Conservation (phyloP, 2,888 invertebrate genomes). For the Ptychoptera albimana region DNA sequence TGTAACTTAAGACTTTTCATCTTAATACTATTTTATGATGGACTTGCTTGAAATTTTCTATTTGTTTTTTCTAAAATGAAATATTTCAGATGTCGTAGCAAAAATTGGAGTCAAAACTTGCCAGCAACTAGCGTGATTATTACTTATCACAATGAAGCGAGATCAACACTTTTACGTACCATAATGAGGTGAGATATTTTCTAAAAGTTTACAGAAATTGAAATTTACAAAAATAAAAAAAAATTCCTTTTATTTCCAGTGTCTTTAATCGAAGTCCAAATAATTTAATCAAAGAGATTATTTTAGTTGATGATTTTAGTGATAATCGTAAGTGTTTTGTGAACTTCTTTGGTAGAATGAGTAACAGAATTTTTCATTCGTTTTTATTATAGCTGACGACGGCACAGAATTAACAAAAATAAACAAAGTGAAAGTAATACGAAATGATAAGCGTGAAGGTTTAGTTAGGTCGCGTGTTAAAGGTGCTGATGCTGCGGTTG, state of each 20-base stretch:
- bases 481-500: slow-evolving; percentile 84
- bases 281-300: slow-evolving; percentile 86
- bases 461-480: slow-evolving; percentile 84
- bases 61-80: slow-evolving; percentile 12
- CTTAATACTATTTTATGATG: no score
- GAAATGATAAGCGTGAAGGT: slow-evolving; percentile 86
- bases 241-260: slow-evolving; percentile 39
- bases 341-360: slow-evolving; percentile 32
- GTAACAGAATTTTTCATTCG: slow-evolving; percentile 20
- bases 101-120: slow-evolving; percentile 53
- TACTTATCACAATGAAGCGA: slow-evolving; percentile 95
- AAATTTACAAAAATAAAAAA: not conserved
- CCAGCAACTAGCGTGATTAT: slow-evolving; percentile 90
- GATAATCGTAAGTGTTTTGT: slow-evolving; percentile 78
- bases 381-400: slow-evolving; percentile 44
- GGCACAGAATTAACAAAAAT: slow-evolving; percentile 82
- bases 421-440: slow-evolving; percentile 79
- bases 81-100: slow-evolving; percentile 61
- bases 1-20: no score
- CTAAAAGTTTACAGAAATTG: not conserved
- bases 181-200: slow-evolving; percentile 57
- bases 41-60: slow-evolving; percentile 7
- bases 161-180: slow-evolving; percentile 83
- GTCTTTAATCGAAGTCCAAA: slow-evolving; percentile 89
- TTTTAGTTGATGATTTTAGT: slow-evolving; percentile 94